Conservation (phyloP, 2,113 vertebrate species). For the Cairina moschata region DNA sequence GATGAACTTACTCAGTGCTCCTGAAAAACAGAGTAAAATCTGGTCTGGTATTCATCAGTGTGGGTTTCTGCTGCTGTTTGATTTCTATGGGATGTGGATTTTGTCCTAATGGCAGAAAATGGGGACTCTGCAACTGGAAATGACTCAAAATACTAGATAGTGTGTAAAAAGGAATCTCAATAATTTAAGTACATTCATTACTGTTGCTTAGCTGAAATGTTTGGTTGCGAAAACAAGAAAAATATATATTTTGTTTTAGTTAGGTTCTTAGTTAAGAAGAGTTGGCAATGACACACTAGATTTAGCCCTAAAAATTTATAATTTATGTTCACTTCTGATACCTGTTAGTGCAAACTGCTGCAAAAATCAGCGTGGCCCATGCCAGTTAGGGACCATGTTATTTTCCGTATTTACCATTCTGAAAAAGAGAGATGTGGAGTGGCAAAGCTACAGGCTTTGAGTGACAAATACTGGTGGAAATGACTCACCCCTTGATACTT, state of each 20-base stretch:
- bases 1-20: background rate
- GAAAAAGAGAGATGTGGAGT: background rate
- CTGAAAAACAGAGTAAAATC: background rate
- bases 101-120: background rate
- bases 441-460: background rate
- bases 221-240: background rate
- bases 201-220: background rate
- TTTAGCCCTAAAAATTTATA: background rate
- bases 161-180: background rate
- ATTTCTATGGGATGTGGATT: background rate
- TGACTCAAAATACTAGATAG: background rate
- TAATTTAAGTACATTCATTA: background rate
- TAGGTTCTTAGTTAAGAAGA: background rate
- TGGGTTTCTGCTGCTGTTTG: background rate
- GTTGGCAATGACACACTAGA: background rate
- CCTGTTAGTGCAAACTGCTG: background rate
- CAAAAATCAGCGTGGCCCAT: background rate
- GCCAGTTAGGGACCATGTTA: background rate
- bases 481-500: background rate
- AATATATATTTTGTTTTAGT: background rate
- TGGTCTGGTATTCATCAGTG: accelerated
- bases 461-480: background rate
- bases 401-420: background rate
- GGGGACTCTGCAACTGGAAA: background rate
- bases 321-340: background rate